Evolutionary conservation across 2,888 invertebrate species (phyloP).

Genomic region (Thymelicus lineola): DNA sequence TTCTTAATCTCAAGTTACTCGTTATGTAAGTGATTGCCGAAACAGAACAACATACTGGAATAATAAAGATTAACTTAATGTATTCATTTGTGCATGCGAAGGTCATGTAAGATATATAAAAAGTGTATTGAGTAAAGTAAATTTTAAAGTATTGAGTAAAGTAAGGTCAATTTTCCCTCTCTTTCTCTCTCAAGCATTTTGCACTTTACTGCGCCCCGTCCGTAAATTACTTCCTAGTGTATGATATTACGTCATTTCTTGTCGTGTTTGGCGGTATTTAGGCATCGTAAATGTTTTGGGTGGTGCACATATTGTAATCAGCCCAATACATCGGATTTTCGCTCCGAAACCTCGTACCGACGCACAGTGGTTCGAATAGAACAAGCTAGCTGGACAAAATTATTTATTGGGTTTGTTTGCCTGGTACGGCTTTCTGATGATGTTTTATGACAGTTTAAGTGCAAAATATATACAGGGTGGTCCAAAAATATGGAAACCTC

Average conservation of each 20-base stretch:
- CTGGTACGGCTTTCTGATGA: too few relatives aligned
- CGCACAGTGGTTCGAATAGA: too few relatives aligned
- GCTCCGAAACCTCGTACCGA: background rate
- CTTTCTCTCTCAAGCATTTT: background rate
- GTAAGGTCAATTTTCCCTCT: conserved; percentile 3
- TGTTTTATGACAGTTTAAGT: too few relatives aligned
- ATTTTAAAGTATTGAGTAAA: too few relatives aligned
- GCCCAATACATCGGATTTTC: background rate
- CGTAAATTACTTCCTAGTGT: background rate
- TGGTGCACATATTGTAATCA: background rate
- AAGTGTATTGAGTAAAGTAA: too few relatives aligned
- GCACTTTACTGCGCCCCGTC: background rate
- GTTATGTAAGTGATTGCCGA: conserved; percentile 27
- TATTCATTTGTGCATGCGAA: conserved; percentile 25
- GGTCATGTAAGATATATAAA: conserved; percentile 15
- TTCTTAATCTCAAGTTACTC: conserved; percentile 22
- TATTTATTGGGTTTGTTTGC: too few relatives aligned
- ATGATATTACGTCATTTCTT: background rate
- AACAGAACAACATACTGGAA: conserved; percentile 22
- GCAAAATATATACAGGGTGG: too few relatives aligned
- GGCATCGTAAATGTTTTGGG: background rate
- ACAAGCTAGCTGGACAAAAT: too few relatives aligned
- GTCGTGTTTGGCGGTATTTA: conserved; percentile 1
- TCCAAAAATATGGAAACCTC: too few relatives aligned
- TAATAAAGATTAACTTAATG: conserved; percentile 23